Evolutionary conservation across 2,113 vertebrate genomes (phyloP).

Genomic region (Myiozetetes cayanensis): DNA sequence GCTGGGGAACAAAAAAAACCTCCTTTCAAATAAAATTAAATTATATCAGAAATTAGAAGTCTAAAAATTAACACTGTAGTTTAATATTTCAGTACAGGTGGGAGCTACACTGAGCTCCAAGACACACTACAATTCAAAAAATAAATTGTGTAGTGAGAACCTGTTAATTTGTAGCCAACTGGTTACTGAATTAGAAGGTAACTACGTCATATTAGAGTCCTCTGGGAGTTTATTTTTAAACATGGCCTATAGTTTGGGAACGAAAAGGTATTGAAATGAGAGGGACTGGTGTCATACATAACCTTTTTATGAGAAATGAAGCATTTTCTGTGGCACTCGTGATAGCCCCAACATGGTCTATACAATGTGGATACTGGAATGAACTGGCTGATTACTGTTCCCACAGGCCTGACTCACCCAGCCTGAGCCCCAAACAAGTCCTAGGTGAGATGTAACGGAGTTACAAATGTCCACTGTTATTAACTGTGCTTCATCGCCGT

Average conservation of each 20-base stretch:
- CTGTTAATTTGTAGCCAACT: neutral
- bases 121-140: neutral
- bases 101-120: neutral
- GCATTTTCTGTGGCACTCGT: neutral
- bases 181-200: neutral
- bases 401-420: neutral
- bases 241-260: neutral
- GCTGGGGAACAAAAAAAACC: neutral
- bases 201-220: neutral
- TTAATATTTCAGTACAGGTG: neutral
- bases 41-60: neutral
- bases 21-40: neutral
- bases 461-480: neutral
- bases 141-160: neutral
- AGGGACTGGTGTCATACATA: neutral
- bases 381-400: neutral
- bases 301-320: neutral
- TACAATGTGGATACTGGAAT: neutral
- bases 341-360: neutral
- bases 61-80: neutral
- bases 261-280: neutral
- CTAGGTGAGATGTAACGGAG: neutral
- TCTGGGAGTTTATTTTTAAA: slow-evolving; percentile 1
- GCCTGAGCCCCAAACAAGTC: neutral
- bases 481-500: neutral